A percentile compares a stretch with the other conserved stretches of the same genome.
These are phyloP conservation scores for Phrynocephalus guinanensis DNA, from an alignment of 2,797 vertebrate species.

Conservation along the genomic window DNA sequence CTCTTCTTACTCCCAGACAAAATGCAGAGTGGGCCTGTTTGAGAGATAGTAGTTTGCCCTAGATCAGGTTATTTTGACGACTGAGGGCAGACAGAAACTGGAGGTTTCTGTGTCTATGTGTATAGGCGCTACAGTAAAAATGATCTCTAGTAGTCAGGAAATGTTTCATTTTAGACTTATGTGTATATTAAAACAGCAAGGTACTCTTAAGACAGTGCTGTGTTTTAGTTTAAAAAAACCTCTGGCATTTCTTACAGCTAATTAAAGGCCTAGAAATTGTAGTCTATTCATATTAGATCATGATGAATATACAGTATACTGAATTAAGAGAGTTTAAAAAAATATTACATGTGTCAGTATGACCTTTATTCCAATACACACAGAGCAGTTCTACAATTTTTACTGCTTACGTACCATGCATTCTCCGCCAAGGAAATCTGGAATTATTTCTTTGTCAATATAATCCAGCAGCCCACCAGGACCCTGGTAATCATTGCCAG, in stretches of 20 bases:
- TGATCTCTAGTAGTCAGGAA: not conserved
- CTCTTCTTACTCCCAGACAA: not conserved
- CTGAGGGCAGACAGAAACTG: not conserved
- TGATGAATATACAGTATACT: not conserved
- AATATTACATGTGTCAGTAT: not conserved
- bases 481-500: conserved; percentile 98
- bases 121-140: not conserved
- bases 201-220: not conserved
- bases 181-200: not conserved
- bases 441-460: conserved; percentile 97
- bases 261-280: not conserved
- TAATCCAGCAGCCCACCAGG: conserved; percentile 96
- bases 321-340: not conserved
- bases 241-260: not conserved
- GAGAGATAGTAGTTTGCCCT: not conserved
- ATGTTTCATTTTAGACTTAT: not conserved
- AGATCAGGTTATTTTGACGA: not conserved
- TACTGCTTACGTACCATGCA: conserved; percentile 87
- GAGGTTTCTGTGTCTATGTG: not conserved
- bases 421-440: conserved; percentile 96
- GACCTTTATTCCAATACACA: not conserved
- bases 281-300: not conserved
- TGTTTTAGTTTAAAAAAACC: not conserved
- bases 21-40: not conserved
- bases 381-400: not conserved